These are phyloP conservation scores for Antheraea mylitta DNA, from an alignment of 1,140 invertebrate genomes.

Conservation along the genomic window DNA sequence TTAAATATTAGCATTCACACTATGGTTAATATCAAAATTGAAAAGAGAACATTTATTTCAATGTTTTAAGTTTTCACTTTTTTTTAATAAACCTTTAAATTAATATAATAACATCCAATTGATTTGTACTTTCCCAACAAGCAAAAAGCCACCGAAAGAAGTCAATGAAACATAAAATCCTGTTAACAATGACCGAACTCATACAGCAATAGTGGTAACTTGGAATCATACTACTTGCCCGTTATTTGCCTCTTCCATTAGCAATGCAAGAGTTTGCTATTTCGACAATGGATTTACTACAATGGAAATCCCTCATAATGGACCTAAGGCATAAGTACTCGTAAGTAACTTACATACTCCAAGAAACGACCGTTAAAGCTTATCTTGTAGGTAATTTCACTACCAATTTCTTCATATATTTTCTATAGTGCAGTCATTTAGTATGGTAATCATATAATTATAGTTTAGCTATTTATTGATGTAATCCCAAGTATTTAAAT, in stretches of 20 bases:
- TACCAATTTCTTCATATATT: neutral
- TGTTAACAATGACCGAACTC: neutral
- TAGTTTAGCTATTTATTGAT: neutral
- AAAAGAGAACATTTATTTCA: too few relatives aligned
- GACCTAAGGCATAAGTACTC: constrained; percentile 1
- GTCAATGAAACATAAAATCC: neutral
- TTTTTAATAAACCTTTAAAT: too few relatives aligned
- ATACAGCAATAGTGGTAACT: neutral
- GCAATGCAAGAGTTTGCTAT: constrained; percentile 18
- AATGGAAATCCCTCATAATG: constrained; percentile 19
- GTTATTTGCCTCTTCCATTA: constrained; percentile 27
- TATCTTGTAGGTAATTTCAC: neutral
- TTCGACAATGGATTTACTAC: constrained; percentile 20
- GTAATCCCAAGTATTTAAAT: too few relatives aligned
- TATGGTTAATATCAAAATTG: too few relatives aligned
- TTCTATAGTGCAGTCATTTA: neutral
- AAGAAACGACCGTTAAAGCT: neutral
- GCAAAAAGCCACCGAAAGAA: too few relatives aligned
- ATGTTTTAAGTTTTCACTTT: too few relatives aligned
- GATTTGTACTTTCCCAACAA: too few relatives aligned
- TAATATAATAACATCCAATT: too few relatives aligned
- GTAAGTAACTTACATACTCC: neutral
- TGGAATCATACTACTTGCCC: neutral
- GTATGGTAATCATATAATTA: neutral
- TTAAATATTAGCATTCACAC: too few relatives aligned